Base-by-base conservation (phyloP, 1,140 invertebrate species). In the Pentalonia nigronervosa region DNA sequence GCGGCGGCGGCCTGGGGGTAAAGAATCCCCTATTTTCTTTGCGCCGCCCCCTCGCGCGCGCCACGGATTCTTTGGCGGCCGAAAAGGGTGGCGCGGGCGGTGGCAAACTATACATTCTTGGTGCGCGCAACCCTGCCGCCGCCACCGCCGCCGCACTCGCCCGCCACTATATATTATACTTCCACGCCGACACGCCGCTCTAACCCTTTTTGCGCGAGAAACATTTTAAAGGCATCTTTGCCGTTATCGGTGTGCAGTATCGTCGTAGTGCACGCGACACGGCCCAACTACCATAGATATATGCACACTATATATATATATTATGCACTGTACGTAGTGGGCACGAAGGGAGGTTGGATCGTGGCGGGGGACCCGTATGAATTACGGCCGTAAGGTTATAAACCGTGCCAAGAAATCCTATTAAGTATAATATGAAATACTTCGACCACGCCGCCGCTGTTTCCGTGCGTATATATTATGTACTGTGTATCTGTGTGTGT, bases 401-500 rank as follows among this genome's bases (percentile, higher is more conserved):
- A 91, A 91, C 90, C 76, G 91, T 92, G 91, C 91, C 91, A 92
- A 92, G 91, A 92, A 92, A 92, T 92, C 91, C 91, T 92, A 92
- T 92, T 92, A 92, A 92, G 91, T 92, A 92, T 92, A 83, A 92
- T 92, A 92, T 53, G 91, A 92, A 92, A 92, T 92, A 92, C 91
- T 92, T 92, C 47, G 91, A 92, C 91, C 76, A 30, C 47, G 53
- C 23, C 89, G n/a, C 23, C 11, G 45, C n/a, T 20, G 53, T 89
- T 30, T 20, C 45, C 47, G 83, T n/a, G 60, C 60, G 60, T 41
- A 36, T 23, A 83, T 25, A 84, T 41, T 25, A 84, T 41, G 45
- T 25, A 84, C 25, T 25, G 21, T 84, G 23, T 41, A n/a, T 34
- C 11, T 34, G 30, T n/a, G 86, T 36, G 17, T 36, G 47, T 86